Conservation (phyloP, 1,140 invertebrate genomes). For the Scaptomyza pallida region DNA sequence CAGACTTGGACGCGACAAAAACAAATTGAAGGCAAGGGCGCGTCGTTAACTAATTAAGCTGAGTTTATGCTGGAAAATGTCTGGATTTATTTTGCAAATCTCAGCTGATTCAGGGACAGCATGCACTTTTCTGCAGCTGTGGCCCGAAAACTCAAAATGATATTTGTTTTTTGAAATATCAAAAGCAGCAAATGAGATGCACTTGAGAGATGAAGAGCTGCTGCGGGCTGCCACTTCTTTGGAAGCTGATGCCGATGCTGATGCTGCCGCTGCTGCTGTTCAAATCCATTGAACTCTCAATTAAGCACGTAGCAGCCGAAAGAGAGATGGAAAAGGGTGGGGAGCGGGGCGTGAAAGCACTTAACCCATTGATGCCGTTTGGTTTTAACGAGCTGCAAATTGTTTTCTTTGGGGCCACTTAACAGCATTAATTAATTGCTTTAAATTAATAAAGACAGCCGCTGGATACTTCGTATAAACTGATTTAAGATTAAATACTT, state of each 20-base stretch:
- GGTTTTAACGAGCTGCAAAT: slow-evolving; percentile 54
- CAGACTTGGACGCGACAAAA: slow-evolving; percentile 27
- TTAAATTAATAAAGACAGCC: slow-evolving; percentile 49
- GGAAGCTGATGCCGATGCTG: slow-evolving; percentile 33
- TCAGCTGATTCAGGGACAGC: slow-evolving; percentile 16
- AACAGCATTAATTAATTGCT: slow-evolving; percentile 55
- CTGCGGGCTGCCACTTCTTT: slow-evolving; percentile 19
- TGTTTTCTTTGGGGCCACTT: slow-evolving; percentile 53
- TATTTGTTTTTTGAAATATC: slow-evolving; percentile 34
- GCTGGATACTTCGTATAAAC: slow-evolving; percentile 16
- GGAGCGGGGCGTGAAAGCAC: slow-evolving; percentile 15
- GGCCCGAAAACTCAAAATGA: slow-evolving; percentile 10
- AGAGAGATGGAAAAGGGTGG: background rate
- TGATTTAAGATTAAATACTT: slow-evolving; percentile 47
- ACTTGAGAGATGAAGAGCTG: slow-evolving; percentile 18
- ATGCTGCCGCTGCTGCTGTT: slow-evolving; percentile 32
- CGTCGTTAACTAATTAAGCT: slow-evolving; percentile 39
- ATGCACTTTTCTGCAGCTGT: slow-evolving; percentile 12
- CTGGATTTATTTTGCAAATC: slow-evolving; percentile 16
- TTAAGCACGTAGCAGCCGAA: slow-evolving; percentile 47
- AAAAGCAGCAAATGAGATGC: slow-evolving; percentile 18
- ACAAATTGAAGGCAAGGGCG: slow-evolving; percentile 28
- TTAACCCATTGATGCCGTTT: slow-evolving; percentile 56
- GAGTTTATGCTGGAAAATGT: background rate
- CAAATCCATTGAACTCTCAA: slow-evolving; percentile 61